A percentile compares a stretch with the other conserved stretches of the same genome.
Evolutionary conservation across 2,113 vertebrate genomes (phyloP).

Genomic region (Pseudolaguvia tuberculata): DNA sequence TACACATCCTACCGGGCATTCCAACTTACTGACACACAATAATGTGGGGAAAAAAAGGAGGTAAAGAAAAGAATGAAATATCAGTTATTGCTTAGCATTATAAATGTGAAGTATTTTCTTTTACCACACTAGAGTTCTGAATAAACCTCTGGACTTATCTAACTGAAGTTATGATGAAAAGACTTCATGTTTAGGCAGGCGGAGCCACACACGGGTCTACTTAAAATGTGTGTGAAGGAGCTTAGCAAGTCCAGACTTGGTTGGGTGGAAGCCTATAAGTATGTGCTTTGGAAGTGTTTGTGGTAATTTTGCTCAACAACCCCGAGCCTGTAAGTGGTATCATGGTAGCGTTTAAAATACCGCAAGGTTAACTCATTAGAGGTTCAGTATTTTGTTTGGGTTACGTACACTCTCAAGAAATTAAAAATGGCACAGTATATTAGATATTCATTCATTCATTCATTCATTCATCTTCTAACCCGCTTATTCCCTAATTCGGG

Average conservation of each 20-base stretch:
- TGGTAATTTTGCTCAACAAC: slow-evolving; percentile 33
- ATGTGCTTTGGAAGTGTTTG: slow-evolving; percentile 28
- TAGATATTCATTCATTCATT: too few species aligned
- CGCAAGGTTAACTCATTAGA: not conserved
- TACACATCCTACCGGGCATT: slow-evolving; percentile 41
- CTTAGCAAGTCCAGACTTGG: slow-evolving; percentile 62
- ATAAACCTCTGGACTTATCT: not conserved
- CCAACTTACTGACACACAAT: slow-evolving; percentile 30
- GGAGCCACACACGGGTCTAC: slow-evolving; percentile 1
- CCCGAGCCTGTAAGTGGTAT: slow-evolving; percentile 15
- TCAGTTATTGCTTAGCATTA: not conserved
- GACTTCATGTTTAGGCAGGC: slow-evolving; percentile 27
- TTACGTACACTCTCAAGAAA: not conserved
- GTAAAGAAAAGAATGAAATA: not conserved
- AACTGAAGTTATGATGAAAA: not conserved
- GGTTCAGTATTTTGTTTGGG: not conserved
- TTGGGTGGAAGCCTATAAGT: slow-evolving; percentile 41
- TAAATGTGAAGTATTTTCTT: not conserved
- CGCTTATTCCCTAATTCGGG: too few species aligned
- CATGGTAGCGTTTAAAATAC: not conserved
- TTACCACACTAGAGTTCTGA: not conserved
- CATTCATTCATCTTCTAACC: too few species aligned
- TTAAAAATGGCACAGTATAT: too few species aligned
- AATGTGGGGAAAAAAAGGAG: slow-evolving; percentile 11
- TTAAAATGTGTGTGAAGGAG: slow-evolving; percentile 24